Evolutionary conservation across 2,888 invertebrate genomes (phyloP), one percentile per base, ranked within the genome.

Genomic region (Ophioninae sp.): DNA sequence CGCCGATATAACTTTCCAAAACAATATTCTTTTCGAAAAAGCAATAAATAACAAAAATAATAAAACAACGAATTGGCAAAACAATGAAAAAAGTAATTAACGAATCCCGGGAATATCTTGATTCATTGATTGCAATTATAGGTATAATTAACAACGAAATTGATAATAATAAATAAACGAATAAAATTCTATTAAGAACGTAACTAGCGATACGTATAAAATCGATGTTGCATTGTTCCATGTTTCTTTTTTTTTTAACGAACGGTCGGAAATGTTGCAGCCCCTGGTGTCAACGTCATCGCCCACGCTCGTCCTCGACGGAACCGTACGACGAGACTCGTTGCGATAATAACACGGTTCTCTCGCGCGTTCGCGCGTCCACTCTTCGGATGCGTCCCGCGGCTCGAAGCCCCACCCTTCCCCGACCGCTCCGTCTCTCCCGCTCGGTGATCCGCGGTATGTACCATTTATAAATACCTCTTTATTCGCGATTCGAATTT

Each of bases 271-370:
- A 56, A 20, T 8, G 37, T 70, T 59, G 41, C 57, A 80, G 64
- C 78, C 77, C 74, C 77, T n/a, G 65, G 74, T 69, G 72, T 74
- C 69, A 78, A 65, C 83, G 81, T 78, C 83, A 81, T 81, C 84
- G 84, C 81, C 84, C 84, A 81, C 84, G 74, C 75, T 81, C 84
- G 84, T 84, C 84, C 84, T 81, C 81, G 67, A 72, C 61, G 75
- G 79, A 72, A 79, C 81, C 79, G 78, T 79, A 84, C 83, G 83
- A 81, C 67, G 78, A 84, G 72, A 84, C 84, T 84, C 62, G 84
- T 84, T 81, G 81, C 84, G 79, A 67, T 84, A 84, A 84, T 81
- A 70, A 79, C 84, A 84, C 70, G 81, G 56, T 81, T 81, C 84
- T 78, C 74, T 44, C 56, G 64, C 70, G 70, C 75, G 70, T 70